Percentiles rank a stretch among this genome's conserved stretches.
Conservation (phyloP, 2,113 vertebrate species). For the Hippocampus guttulatus region DNA sequence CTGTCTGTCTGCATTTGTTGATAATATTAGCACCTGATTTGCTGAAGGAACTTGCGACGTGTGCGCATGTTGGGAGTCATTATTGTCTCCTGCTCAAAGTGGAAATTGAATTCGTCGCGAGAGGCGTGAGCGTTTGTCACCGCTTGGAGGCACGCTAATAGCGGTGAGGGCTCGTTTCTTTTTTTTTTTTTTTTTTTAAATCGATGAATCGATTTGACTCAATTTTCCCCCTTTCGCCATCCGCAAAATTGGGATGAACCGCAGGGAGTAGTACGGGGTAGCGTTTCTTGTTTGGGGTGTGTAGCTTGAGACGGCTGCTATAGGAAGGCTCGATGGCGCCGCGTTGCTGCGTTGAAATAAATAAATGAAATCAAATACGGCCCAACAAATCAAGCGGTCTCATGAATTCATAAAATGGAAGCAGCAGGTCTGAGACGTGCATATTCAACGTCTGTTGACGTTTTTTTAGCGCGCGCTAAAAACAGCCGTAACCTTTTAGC, state of each 20-base stretch:
- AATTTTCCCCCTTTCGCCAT: too few species aligned
- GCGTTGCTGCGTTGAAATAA: too few species aligned
- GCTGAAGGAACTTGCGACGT: conserved; percentile 49
- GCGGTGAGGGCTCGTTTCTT: too few species aligned
- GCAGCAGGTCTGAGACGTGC: background rate
- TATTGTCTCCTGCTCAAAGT: conserved; percentile 28
- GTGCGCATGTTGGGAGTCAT: conserved; percentile 43
- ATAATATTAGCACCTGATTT: conserved; percentile 52
- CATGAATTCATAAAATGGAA: background rate
- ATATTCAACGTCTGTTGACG: background rate
- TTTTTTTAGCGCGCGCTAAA: background rate
- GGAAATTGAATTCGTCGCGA: conserved; percentile 35
- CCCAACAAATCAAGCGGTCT: background rate
- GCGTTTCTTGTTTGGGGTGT: too few species aligned
- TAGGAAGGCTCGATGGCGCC: background rate
- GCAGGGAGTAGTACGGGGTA: too few species aligned
- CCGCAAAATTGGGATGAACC: too few species aligned
- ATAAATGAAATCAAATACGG: too few species aligned
- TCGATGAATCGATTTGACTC: too few species aligned
- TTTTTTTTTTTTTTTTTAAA: too few species aligned
- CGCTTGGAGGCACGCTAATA: background rate
- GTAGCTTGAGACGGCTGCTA: too few species aligned
- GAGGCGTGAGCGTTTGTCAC: conserved; percentile 28
- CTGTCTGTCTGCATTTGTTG: conserved; percentile 35
- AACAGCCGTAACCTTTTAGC: conserved; percentile 5